phyloP scores from a whole-genome alignment of 2,113 vertebrate species.

The Ia io region DNA sequence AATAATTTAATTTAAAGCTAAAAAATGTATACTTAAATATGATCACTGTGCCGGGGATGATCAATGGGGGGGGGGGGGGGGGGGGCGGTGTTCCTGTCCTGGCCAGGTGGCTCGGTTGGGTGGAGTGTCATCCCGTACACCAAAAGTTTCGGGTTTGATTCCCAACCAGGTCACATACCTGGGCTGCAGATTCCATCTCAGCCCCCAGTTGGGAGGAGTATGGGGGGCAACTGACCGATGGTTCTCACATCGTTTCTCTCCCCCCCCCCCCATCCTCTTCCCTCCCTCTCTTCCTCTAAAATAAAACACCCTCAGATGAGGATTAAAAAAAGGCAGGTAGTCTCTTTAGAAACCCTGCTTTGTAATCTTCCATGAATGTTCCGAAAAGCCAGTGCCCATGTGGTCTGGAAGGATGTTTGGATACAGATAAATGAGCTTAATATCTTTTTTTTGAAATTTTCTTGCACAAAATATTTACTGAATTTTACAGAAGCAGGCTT shows the following conservation, averaged over 20 bases:
- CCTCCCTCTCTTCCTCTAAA: too few relatives aligned
- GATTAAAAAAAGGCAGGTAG: background rate
- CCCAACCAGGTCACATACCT: too few relatives aligned
- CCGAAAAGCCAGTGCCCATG: background rate
- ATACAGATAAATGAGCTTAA: background rate
- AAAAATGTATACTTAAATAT: background rate
- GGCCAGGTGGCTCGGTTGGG: too few relatives aligned
- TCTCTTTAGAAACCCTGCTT: background rate
- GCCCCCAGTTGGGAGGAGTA: too few relatives aligned
- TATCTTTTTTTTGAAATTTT: background rate
- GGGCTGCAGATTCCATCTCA: too few relatives aligned
- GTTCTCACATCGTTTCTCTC: too few relatives aligned
- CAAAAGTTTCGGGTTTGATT: too few relatives aligned
- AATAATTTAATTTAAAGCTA: background rate
- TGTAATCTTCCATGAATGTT: background rate
- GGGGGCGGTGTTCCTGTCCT: too few relatives aligned
- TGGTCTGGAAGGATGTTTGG: background rate
- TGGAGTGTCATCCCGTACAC: too few relatives aligned
- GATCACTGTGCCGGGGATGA: background rate
- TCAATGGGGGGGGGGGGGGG: background rate
- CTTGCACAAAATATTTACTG: background rate
- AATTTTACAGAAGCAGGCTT: background rate
- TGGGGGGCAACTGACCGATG: too few relatives aligned
- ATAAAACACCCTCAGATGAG: too few relatives aligned
- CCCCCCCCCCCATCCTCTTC: too few relatives aligned